Conservation (phyloP, 2,888 invertebrate genomes). For the Abscondita cerata region DNA sequence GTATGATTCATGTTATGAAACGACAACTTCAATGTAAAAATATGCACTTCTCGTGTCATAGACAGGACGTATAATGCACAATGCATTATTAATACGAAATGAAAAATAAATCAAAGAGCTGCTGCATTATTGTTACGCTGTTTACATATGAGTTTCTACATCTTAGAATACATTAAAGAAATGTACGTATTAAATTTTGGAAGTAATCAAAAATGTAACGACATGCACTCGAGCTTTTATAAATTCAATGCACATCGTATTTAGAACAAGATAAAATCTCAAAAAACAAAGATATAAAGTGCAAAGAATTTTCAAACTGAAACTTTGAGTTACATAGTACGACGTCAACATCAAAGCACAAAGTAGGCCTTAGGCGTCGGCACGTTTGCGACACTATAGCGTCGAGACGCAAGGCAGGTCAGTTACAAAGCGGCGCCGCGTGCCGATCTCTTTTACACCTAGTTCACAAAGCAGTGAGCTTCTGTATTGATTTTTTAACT, state of each 20-base stretch:
- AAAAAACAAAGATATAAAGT: constrained; percentile 24
- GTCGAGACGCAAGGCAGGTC: constrained; percentile 55
- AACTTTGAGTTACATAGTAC: constrained; percentile 19
- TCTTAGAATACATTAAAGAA: constrained; percentile 31
- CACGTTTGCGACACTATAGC: constrained; percentile 49
- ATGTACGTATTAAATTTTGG: constrained; percentile 8
- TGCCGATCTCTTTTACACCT: constrained; percentile 52
- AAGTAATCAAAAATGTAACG: not conserved
- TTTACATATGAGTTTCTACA: constrained; percentile 31
- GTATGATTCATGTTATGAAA: constrained; percentile 58
- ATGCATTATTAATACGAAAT: constrained; percentile 58
- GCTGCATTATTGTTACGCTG: constrained; percentile 25
- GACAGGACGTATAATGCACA: constrained; percentile 58
- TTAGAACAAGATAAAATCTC: constrained; percentile 11
- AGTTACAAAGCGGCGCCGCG: constrained; percentile 54
- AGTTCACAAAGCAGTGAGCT: constrained; percentile 45
- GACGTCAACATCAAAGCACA: constrained; percentile 46
- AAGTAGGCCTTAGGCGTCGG: constrained; percentile 49
- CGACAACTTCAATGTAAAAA: constrained; percentile 59
- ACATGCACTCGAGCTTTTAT: not conserved
- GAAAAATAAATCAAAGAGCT: constrained; percentile 58
- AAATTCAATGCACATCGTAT: constrained; percentile 11
- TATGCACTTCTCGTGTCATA: constrained; percentile 59
- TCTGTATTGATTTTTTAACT: constrained; percentile 43
- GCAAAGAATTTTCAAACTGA: constrained; percentile 22